phyloP scores from a whole-genome alignment of 2,797 vertebrate species.

The Nyctibius grandis region DNA sequence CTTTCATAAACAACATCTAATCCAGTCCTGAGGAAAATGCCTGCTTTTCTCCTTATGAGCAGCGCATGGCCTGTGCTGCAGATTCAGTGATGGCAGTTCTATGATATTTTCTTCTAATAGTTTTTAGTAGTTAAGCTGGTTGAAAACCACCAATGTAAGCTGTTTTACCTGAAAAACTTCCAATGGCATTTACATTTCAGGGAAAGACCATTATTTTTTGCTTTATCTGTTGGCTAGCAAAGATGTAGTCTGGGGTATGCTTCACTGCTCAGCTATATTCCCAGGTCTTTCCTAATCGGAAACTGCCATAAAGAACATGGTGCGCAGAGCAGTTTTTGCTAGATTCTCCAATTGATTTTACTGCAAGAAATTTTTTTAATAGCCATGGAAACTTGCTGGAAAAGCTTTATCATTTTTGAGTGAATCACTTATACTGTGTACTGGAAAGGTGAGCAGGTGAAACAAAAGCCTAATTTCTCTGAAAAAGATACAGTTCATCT shows the following conservation, averaged over 20 bases:
- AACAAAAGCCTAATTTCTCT: neutral
- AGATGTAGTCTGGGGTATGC: neutral
- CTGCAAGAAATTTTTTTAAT: neutral
- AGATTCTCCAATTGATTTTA: neutral
- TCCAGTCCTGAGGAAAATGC: neutral
- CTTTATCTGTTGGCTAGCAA: neutral
- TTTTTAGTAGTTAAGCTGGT: neutral
- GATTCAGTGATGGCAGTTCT: neutral
- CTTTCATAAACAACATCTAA: neutral
- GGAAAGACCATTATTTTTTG: neutral
- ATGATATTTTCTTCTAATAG: neutral
- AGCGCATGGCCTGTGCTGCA: fast-evolving
- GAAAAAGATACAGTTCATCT: neutral
- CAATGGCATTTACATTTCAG: neutral
- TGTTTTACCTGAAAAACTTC: neutral
- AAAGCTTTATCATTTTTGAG: neutral
- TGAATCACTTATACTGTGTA: neutral
- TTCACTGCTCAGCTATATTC: neutral
- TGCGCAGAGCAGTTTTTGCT: neutral
- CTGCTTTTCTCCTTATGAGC: neutral
- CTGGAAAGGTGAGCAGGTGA: neutral
- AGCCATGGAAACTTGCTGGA: neutral
- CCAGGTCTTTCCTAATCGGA: neutral
- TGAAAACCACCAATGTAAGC: neutral
- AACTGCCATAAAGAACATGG: neutral